Evolutionary conservation across 2,888 invertebrate genomes (phyloP), one percentile per base, ranked within the genome.

Genomic region (Torymus aiolomorphi): DNA sequence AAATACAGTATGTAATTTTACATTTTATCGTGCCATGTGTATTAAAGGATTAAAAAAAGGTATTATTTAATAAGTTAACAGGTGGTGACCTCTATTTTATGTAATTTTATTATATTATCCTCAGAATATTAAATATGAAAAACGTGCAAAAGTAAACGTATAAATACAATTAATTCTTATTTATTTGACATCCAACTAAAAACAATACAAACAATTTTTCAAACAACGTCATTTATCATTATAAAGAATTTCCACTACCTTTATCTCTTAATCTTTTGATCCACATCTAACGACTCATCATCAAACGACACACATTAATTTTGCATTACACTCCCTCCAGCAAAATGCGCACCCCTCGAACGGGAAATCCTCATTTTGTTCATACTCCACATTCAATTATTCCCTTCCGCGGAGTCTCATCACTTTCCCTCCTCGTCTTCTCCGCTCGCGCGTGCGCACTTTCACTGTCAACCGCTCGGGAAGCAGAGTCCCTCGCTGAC

Each of bases 391-490:
- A 14, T 20, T 66, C 52, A 70, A 76, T 63, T 63, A 72, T 61
- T 71, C 52, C 20, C 76, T 70, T 63, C 70, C 24, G n/a, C 42
- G 65, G 13, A 12, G 13, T n/a, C 52, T 61, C 24, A 51, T 56
- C 73, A 63, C 78, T 79, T 79, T 70, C 65, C 57, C 49, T 14
- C n/a, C 49, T 57, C 63, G 10, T 63, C 12, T 14, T 62, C 54
- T 20, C 62, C 2, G 14, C 11, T 2, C 31, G n/a, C 18, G 16
- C 8, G 24, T 8, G 18, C 51, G 18, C 63, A 74, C 79, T 76
- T 80, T 80, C 79, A 75, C 75, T 75, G 79, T 75, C 75, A 75
- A 75, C 79, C 31, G 2, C 8, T 1, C 20, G 20, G 20, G 31
- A 3, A 31, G 2, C 31, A 31, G 31, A 31, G 31, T 31, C 31